These are phyloP conservation scores for Xanthostigma xanthostigma DNA, from an alignment of 2,888 invertebrate species.

Conservation along the genomic window DNA sequence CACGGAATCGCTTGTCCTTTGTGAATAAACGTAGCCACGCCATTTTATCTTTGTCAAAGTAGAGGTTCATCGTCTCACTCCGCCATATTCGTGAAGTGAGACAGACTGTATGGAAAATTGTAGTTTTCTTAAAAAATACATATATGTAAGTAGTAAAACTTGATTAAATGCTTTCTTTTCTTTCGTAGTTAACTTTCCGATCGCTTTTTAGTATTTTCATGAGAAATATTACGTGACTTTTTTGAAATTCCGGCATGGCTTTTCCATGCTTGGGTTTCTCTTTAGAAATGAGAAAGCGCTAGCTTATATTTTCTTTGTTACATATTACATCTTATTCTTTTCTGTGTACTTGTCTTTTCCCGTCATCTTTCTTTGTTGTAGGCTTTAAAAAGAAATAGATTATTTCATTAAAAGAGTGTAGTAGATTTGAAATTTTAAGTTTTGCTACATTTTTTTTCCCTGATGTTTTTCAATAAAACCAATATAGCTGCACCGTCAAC, in stretches of 20 bases:
- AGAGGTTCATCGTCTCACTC: conserved; percentile 6
- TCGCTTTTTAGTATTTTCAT: too few relatives aligned
- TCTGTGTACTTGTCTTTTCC: conserved; percentile 4
- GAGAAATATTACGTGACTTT: not conserved
- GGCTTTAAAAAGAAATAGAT: conserved; percentile 3
- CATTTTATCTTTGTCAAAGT: conserved; percentile 7
- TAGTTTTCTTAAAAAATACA: not conserved
- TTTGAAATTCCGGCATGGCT: conserved; percentile 2
- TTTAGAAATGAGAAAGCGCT: conserved; percentile 3
- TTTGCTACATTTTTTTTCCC: too few relatives aligned
- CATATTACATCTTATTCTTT: conserved; percentile 7
- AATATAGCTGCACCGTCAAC: too few relatives aligned
- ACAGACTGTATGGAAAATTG: conserved; percentile 6
- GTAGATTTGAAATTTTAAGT: conserved; percentile 5
- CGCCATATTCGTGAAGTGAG: conserved; percentile 7
- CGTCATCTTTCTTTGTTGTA: conserved; percentile 6
- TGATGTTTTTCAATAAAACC: too few relatives aligned
- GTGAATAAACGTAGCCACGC: conserved; percentile 4
- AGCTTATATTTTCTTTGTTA: conserved; percentile 7
- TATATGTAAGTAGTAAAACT: too few relatives aligned
- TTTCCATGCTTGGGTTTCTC: conserved; percentile 2
- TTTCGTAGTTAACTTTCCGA: too few relatives aligned
- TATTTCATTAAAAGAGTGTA: conserved; percentile 4
- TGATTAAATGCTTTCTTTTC: too few relatives aligned
- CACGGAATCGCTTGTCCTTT: conserved; percentile 1